Evolutionary conservation across 2,113 vertebrate species (phyloP).

Genomic region (Sminthopsis crassicaudata): DNA sequence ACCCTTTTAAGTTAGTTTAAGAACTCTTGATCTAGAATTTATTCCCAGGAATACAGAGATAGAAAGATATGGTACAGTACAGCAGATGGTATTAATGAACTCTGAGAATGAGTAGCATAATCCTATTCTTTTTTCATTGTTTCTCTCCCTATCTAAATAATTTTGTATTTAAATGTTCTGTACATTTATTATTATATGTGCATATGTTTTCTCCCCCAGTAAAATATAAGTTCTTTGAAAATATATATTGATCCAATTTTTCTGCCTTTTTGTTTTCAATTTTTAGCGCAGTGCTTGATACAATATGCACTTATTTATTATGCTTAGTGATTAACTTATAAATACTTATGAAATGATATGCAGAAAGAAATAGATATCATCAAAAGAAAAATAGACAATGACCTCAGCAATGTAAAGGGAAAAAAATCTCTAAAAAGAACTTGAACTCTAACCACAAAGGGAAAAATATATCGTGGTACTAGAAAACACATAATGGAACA

Average conservation of each 20-base stretch:
- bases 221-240: not conserved
- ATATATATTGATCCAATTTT: not conserved
- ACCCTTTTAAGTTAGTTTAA: not conserved
- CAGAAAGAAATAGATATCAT: not conserved
- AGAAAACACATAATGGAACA: not conserved
- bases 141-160: not conserved
- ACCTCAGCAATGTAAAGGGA: not conserved
- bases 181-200: not conserved
- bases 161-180: not conserved
- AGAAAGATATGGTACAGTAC: not conserved
- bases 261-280: not conserved
- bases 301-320: not conserved
- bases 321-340: not conserved
- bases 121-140: not conserved
- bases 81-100: not conserved
- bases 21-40: not conserved
- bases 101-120: not conserved
- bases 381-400: not conserved
- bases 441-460: not conserved
- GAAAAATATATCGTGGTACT: not conserved
- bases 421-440: not conserved
- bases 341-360: not conserved
- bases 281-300: not conserved
- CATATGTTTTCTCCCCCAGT: not conserved
- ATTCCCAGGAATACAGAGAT: not conserved